Conservation (phyloP, 1,140 invertebrate genomes). For the Cydia fagiglandana region DNA sequence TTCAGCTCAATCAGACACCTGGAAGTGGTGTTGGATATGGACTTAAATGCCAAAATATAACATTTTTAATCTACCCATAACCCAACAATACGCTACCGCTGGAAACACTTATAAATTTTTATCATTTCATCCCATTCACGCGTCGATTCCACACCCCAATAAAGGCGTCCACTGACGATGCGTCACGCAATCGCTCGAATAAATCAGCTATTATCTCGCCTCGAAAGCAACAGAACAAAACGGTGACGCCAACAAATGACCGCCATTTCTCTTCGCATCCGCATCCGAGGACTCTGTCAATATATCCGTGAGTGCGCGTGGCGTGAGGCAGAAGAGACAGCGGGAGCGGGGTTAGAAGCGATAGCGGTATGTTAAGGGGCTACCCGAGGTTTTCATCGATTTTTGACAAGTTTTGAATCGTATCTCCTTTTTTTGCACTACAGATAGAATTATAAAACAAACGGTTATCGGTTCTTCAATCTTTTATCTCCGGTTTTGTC, state of each 20-base stretch:
- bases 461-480: too few relatives aligned
- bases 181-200: conserved; percentile 70
- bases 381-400: too few relatives aligned
- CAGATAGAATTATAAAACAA: too few relatives aligned
- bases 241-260: conserved; percentile 75
- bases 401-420: too few relatives aligned
- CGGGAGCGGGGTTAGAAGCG: conserved; percentile 30
- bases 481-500: too few relatives aligned
- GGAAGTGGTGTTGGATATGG: too few relatives aligned
- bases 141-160: conserved; percentile 42
- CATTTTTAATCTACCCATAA: background rate
- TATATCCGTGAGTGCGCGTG: conserved; percentile 57
- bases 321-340: conserved; percentile 22
- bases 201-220: conserved; percentile 76
- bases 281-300: conserved; percentile 76
- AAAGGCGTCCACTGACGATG: conserved; percentile 45
- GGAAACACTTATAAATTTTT: conserved; percentile 2
- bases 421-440: too few relatives aligned
- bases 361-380: too few relatives aligned
- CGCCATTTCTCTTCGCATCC: conserved; percentile 75
- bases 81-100: background rate
- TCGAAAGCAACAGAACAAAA: conserved; percentile 75
- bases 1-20: too few relatives aligned
- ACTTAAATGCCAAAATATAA: background rate
- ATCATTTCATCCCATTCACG: conserved; percentile 38